Percentiles rank a stretch among this genome's conserved stretches.
Evolutionary conservation across 2,113 vertebrate genomes (phyloP).

Genomic region (Mirza zaza): DNA sequence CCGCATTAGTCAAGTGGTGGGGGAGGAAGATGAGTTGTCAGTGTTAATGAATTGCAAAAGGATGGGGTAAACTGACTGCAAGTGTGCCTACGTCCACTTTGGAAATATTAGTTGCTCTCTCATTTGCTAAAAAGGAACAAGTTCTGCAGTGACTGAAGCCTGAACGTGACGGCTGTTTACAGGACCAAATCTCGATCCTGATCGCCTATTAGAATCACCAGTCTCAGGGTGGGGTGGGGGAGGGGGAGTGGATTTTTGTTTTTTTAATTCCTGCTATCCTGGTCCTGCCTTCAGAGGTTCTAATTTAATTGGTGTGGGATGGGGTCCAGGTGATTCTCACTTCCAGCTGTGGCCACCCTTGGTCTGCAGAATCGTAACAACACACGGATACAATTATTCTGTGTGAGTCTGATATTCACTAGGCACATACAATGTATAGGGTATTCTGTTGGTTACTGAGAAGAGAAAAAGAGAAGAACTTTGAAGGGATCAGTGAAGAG

Average conservation of each 20-base stretch:
- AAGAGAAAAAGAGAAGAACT: not conserved
- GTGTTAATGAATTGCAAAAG: not conserved
- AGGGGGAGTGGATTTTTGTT: not conserved
- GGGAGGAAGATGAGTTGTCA: not conserved
- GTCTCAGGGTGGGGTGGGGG: too few relatives aligned
- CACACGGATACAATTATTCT: not conserved
- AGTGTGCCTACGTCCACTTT: not conserved
- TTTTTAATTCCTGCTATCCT: not conserved
- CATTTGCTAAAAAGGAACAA: not conserved
- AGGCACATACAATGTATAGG: too few relatives aligned
- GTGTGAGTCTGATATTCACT: not conserved
- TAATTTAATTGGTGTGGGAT: not conserved
- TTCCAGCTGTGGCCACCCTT: not conserved
- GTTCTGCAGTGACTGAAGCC: not conserved
- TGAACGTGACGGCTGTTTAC: not conserved
- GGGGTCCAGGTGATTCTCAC: not conserved
- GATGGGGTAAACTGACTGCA: not conserved
- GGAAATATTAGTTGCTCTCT: not conserved
- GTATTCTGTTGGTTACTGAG: not conserved
- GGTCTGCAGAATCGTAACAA: not conserved
- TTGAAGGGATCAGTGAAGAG: not conserved
- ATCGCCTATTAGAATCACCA: not conserved
- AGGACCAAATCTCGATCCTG: not conserved
- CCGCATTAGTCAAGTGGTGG: not conserved
- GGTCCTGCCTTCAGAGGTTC: not conserved